Evolutionary conservation across 2,888 invertebrate species (phyloP), one percentile per base, ranked within the genome.

Genomic region (Ennomos erosarius): DNA sequence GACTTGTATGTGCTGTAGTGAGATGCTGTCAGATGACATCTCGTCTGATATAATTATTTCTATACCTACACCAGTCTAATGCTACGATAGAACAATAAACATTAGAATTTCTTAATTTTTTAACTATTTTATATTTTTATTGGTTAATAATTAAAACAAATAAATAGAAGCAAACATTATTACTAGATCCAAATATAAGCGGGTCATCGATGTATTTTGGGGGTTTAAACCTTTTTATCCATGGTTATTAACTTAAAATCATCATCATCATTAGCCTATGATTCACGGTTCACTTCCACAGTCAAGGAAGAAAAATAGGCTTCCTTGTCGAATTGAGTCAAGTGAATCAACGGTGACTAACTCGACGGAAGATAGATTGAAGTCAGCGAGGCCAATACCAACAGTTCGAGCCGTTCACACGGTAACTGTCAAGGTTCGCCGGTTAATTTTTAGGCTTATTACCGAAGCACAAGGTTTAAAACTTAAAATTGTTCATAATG

Each of bases 311-410:
- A 61, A 71, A 68, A 65, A 70, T 64, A 56, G 65, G 65, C 72
- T 51, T 71, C 67, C 73, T 75, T 65, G 60, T 71, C 70, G 68
- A 74, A 67, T 65, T 62, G 67, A 68, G 71, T 68, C 64, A 70
- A 67, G 71, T 85, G 87, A 85, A 79, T 84, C 84, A 81, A 76
- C 77, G 71, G 77, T 84, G 84, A 84, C 79, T 84, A 78, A 85
- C 61, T 55, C 60, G 65, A 42, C 59, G 68, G 70, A 74, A 76
- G 71, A 70, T 57, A 65, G 65, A 66, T 70, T 70, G 62, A 60
- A 71, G 61, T 54, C 52, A 48, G 63, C 78, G 67, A 75, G 77
- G 75, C 65, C 75, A 50, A 34, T n/a, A 55, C 52, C 49, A 45
- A 40, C 42, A 47, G 51, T 47, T 59, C 9, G 52, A 58, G 35